Conservation (phyloP, 2,888 invertebrate genomes). For the Scaptomyza reducta region DNA sequence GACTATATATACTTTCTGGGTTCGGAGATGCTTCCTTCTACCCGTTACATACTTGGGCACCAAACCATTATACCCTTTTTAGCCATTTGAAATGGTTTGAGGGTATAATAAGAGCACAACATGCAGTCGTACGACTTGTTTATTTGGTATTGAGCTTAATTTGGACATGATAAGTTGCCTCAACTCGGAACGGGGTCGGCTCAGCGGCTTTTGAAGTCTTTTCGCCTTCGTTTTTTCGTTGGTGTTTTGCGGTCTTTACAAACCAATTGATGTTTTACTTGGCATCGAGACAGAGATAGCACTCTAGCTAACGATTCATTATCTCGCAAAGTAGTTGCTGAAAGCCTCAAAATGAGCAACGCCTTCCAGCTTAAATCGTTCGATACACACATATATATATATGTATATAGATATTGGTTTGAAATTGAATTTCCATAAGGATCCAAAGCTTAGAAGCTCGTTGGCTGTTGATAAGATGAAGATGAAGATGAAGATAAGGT, state of each 20-base stretch:
- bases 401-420: too few relatives aligned
- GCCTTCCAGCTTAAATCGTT: not conserved
- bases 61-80: too few relatives aligned
- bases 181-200: constrained; percentile 65
- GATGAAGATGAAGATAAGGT: too few relatives aligned
- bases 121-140: constrained; percentile 58
- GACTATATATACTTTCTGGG: too few relatives aligned
- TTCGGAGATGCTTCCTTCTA: too few relatives aligned
- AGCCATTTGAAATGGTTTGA: too few relatives aligned
- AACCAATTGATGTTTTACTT: constrained; percentile 66
- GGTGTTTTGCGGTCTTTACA: constrained; percentile 20
- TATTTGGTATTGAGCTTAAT: constrained; percentile 75
- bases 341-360: constrained; percentile 4
- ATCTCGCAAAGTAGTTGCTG: constrained; percentile 6
- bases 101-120: constrained; percentile 3
- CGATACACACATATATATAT: too few relatives aligned
- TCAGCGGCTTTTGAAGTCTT: constrained; percentile 55
- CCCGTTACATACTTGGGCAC: too few relatives aligned
- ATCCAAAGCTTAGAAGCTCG: not conserved
- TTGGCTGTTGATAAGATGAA: too few relatives aligned
- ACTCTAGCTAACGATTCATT: constrained; percentile 6
- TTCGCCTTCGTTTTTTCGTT: constrained; percentile 7
- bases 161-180: constrained; percentile 79
- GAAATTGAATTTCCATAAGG: too few relatives aligned
- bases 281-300: constrained; percentile 14